Evolutionary conservation across 2,888 invertebrate genomes (phyloP), one percentile per base, ranked within the genome.

Genomic region (Adineta ricciae): DNA sequence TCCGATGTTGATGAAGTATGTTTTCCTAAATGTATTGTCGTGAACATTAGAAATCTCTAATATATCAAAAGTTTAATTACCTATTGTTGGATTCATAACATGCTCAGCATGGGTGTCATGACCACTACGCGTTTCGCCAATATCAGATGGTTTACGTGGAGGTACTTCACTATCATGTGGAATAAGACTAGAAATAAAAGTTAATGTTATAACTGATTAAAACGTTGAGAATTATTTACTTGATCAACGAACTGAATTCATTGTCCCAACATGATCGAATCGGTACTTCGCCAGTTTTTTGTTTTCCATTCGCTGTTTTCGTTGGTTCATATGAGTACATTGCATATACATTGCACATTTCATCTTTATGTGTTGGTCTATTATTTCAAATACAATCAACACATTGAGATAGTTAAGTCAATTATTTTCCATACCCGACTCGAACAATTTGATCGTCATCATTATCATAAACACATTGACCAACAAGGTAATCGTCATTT

Each of bases 271-370:
- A 78, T 78, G 78, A 41, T 14, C n/a, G 78, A n/a, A 78, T 38
- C 24, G 78, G 78, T 32, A 32, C 32, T 64, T 4, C 16, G 7
- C 64, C 64, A 19, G 64, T 64, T 41, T 78, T 78, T 78, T 78
- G 78, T 41, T 78, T 38, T 78, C 41, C 78, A 78, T 19, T 78
- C 19, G 64, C 32, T 64, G 64, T 64, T 64, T 32, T 64, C 19
- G 64, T 36, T 78, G 78, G 78, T 78, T 78, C 78, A 78, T n/a
- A 78, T n/a, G 78, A 90, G 87, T 89, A 90, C 91, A 91, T 90
- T 85, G 90, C 88, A 88, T 90, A 91, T 86, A 90, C 89, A 87
- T 91, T 91, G 87, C 90, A 90, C 91, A 91, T 91, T 88, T 91
- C 91, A 87, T 91, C 90, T 49, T 87, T 87, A 83, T 89, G 89